Base-by-base conservation (phyloP, 2,113 vertebrate species). In the Brachyistius frenatus region DNA sequence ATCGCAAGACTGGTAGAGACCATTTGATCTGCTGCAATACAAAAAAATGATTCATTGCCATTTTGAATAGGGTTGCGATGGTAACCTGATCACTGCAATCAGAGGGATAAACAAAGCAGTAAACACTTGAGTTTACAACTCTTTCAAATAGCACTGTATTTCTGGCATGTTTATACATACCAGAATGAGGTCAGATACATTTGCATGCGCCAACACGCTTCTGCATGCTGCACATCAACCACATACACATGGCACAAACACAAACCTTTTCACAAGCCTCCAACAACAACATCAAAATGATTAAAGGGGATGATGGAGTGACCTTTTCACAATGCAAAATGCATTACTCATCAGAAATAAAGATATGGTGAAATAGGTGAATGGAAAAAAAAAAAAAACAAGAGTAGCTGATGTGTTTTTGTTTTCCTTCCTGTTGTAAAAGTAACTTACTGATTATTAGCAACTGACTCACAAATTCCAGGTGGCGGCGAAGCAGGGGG, bases 381-480 rank as follows among this genome's bases (percentile, higher is more conserved):
- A 70, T 57, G 31, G 35, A 70, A 69, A 78, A 55, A 47, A 52
- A 47, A 52, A 16, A 3, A 7, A 6, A 52, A 11, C 41, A 44
- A 61, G 7, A 62, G 9, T 6, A 14, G 13, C 15, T 15, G 23
- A 37, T 58, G 35, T 23, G 13, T 52, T 74, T 44, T 68, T 1
- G 15, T 75, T 37, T 50, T 11, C 23, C 61, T 46, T 37, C 53
- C 33, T 32, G 35, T 23, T 23, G 23, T 23, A 23, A 80, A 80
- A 79, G 83, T 80, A 39, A 15, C 37, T 53, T 55, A n/a, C 52
- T 74, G 7, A 35, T 66, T 56, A 80, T 83, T 65, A 79, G 52
- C 81, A 79, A 58, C 66, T 82, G 81, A 88, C 69, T 89, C 81
- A 85, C 14, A 84, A 72, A 32, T 89, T 92, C 82, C 86, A 88